Base-by-base conservation (phyloP, 1,140 invertebrate genomes). In the Solenopsis fugax region DNA sequence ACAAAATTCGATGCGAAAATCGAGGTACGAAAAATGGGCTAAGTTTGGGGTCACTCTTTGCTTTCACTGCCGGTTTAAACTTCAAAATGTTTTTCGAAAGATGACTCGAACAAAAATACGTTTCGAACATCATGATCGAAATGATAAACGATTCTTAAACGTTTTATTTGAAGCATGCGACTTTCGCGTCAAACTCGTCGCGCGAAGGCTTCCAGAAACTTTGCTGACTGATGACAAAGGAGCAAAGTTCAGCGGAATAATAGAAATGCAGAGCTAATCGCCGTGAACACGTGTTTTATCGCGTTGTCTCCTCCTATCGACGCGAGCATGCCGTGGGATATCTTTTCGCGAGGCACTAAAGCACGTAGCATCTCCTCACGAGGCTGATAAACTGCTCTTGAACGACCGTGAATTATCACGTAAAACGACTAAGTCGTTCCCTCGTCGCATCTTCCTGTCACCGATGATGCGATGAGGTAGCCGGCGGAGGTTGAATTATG, bases 271-370 rank as follows among this genome's bases (percentile, higher is more conserved):
- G 65, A 87, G 88, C 85, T 88, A 87, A 89, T 89, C 81, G 54
- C 34, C 18, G 60, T 21, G 75, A 87, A 72, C 85, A 87, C 85
- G 87, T 87, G 65, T 85, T 91, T 91, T 91, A 90, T 90, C 88
- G 76, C 90, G 85, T 87, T 86, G 87, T 90, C 64, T 75, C 21
- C 56, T 58, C 58, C 67, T 80, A 60, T 73, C 45, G 69, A 71
- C 78, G 54, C 62, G 77, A 89, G 76, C 84, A 86, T 82, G 77
- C 80, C 69, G 88, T 64, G 71, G 41, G 76, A 91, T 91, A 88
- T 87, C 85, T 87, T 76, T 77, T 45, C 48, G 24, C 48, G 60
- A 60, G 72, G 34, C 62, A 64, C 71, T 60, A 48, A 82, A 21
- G 73, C 87, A 88, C 82, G 52, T 73, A 72, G 29, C 64, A 58